Base-by-base conservation (phyloP, 2,113 vertebrate species). In the Charadrius vociferus region DNA sequence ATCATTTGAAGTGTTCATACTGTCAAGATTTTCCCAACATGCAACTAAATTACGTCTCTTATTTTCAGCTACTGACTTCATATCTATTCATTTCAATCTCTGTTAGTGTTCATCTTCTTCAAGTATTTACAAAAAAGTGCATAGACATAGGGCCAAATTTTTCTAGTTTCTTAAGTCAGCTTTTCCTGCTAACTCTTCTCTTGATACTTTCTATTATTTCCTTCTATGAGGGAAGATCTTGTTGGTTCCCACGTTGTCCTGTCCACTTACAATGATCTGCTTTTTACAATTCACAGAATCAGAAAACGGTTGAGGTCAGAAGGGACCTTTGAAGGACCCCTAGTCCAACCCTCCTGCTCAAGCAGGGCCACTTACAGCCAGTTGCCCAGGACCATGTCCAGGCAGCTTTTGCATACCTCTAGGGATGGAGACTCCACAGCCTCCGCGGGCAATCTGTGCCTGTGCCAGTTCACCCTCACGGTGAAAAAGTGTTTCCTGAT, bases 11-110 rank as follows among this genome's bases (percentile, higher is more conserved):
- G 19, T 4, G 7, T 45, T 90, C 29, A 59, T 39, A 36, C n/a
- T n/a, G 19, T 45, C 70, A 58, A 66, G 67, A 34, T 59, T 59
- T 59, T 62, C 37, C 14, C 43, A 50, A 34, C 8, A 30, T 10
- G 10, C 21, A 93, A 68, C 1, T 7, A 41, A 82, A 59, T 0
- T 3, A 62, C 2, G 0, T 32, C 7, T 52, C 52, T 43, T 2
- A 2, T 78, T 79, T 58, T 53, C 75, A 58, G 20, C 32, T 66
- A 36, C 47, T 75, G 27, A 90, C 20, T 81, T 72, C 26, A 13
- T 8, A 53, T 24, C 24, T 77, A 5, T 4, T 3, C 47, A 18
- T 78, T 85, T 79, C 30, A 36, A 29, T 52, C 24, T 70, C 47
- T 59, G 7, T 21, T 62, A 78, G 26, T 19, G 26, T 71, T 71